Conservation (phyloP, 2,113 vertebrate genomes). For the Cnemophilus loriae region DNA sequence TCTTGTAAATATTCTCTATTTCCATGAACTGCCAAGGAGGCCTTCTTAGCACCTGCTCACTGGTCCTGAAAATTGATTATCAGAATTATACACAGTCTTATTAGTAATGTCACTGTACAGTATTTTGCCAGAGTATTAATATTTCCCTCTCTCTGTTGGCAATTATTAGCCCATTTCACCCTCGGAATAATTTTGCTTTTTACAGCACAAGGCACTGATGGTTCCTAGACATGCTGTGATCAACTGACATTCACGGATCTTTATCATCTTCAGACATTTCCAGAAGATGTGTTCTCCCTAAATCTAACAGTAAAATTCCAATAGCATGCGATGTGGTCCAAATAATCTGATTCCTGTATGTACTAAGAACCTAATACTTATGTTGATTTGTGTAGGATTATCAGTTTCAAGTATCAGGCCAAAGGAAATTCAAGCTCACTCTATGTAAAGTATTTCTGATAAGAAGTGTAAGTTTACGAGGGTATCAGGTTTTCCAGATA, state of each 20-base stretch:
- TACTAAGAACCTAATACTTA: neutral
- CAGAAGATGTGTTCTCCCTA: neutral
- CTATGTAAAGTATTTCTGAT: neutral
- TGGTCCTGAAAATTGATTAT: conserved; percentile 12
- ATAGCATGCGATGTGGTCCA: neutral
- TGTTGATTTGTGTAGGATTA: neutral
- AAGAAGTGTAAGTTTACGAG: neutral
- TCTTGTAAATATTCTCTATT: neutral
- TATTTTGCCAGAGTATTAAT: neutral
- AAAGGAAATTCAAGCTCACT: neutral
- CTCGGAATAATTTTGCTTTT: neutral
- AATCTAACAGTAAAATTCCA: neutral
- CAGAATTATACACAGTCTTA: neutral
- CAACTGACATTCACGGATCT: neutral
- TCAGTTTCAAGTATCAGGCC: neutral
- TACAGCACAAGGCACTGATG: neutral
- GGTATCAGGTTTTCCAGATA: neutral
- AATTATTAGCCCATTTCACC: neutral
- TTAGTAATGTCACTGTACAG: neutral
- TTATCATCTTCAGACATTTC: neutral
- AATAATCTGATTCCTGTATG: neutral
- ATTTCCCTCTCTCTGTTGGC: neutral
- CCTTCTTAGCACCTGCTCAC: neutral
- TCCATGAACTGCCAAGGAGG: neutral
- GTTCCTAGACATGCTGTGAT: neutral